Evolutionary conservation across 2,888 invertebrate genomes (phyloP).

Genomic region (Linnaemya tessellans): DNA sequence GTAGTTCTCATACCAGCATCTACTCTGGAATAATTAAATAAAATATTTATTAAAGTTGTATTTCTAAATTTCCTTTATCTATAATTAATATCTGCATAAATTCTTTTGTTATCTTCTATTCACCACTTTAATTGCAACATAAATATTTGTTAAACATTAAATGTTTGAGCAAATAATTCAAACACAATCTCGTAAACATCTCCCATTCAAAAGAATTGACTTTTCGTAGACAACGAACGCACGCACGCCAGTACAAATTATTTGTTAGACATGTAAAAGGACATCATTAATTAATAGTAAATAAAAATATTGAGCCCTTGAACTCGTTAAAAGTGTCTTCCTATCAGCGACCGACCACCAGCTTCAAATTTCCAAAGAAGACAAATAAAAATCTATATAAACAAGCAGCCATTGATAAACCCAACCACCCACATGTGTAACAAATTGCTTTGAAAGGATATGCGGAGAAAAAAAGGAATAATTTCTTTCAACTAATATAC

Average conservation of each 20-base stretch:
- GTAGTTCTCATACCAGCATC: too few relatives aligned
- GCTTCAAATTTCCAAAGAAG: neutral
- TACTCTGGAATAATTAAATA: neutral
- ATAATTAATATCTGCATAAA: conserved; percentile 6
- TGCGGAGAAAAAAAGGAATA: neutral
- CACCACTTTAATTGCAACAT: neutral
- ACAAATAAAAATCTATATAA: conserved; percentile 26
- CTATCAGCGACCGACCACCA: neutral
- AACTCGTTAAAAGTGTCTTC: conserved; percentile 32
- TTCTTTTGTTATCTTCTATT: neutral
- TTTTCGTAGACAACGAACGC: conserved; percentile 11
- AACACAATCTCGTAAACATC: neutral
- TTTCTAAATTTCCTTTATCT: neutral
- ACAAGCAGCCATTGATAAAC: conserved; percentile 23
- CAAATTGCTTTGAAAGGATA: conserved; percentile 53
- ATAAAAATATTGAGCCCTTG: conserved; percentile 58
- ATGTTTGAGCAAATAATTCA: conserved; percentile 12
- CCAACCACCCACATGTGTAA: conserved; percentile 66
- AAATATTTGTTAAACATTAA: conserved; percentile 4
- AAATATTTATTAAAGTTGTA: neutral
- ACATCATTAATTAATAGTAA: conserved; percentile 67
- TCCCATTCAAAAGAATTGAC: conserved; percentile 5
- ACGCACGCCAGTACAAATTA: neutral
- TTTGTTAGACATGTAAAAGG: conserved; percentile 39
- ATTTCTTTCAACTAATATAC: conserved; percentile 38